Conservation (phyloP, 2,888 invertebrate species). For the Tachystola acroxantha region DNA sequence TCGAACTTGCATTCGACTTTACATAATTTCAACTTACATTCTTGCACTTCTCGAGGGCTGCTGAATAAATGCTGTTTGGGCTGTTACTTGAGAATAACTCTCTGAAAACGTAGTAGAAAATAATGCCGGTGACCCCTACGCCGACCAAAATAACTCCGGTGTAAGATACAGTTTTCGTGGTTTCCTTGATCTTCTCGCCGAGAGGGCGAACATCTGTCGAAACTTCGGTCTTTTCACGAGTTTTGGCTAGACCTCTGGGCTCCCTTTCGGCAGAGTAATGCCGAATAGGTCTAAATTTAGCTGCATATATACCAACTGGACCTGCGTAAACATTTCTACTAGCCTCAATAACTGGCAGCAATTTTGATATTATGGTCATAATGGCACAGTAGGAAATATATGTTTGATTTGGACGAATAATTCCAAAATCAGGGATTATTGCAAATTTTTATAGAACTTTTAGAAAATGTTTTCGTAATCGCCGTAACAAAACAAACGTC, state of each 20-base stretch:
- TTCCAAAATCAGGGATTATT: no score
- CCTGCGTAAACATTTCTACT: slow-evolving; percentile 36
- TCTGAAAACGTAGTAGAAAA: slow-evolving; percentile 90
- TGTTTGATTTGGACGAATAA: no score
- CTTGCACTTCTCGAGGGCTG: slow-evolving; percentile 86
- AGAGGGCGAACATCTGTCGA: slow-evolving; percentile 81
- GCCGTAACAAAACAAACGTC: no score
- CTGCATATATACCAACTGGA: slow-evolving; percentile 28
- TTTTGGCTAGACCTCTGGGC: slow-evolving; percentile 48
- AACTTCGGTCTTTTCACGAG: slow-evolving; percentile 56
- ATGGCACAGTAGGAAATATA: no score
- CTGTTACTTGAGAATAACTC: slow-evolving; percentile 94
- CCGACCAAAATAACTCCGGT: slow-evolving; percentile 89
- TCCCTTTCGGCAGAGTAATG: slow-evolving; percentile 47
- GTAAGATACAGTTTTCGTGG: slow-evolving; percentile 92
- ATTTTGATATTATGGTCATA: slow-evolving; percentile 63
- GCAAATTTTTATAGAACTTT: no score
- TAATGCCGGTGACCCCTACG: slow-evolving; percentile 87
- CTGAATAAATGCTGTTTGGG: slow-evolving; percentile 89
- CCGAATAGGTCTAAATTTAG: slow-evolving; percentile 28
- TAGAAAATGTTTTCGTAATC: no score
- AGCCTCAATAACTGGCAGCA: slow-evolving; percentile 43
- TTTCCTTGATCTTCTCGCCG: slow-evolving; percentile 91
- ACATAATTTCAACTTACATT: slow-evolving; percentile 55
- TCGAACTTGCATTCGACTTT: no score